Conservation (phyloP, 2,113 vertebrate genomes). For the Onychorhynchus coronatus region DNA sequence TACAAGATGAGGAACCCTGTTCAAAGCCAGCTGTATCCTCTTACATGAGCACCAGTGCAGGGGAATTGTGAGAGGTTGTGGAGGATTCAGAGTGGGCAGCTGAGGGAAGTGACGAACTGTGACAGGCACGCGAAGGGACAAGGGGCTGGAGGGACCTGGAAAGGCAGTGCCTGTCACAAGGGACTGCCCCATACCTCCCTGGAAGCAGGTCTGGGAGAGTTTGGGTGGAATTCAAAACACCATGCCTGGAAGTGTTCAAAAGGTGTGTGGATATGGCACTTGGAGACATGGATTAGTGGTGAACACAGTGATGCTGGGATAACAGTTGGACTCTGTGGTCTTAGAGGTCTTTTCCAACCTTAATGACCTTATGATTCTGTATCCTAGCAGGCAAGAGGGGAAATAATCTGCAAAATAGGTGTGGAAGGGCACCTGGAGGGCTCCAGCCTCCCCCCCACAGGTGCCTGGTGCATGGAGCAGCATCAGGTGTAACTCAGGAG, state of each 20-base stretch:
- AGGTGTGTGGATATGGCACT: background rate
- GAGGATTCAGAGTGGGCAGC: background rate
- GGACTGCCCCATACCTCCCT: background rate
- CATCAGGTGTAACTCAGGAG: background rate
- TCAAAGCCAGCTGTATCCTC: background rate
- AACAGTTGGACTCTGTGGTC: background rate
- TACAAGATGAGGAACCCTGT: background rate
- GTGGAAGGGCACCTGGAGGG: background rate
- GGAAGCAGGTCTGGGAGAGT: background rate
- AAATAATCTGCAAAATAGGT: background rate
- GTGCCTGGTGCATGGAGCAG: background rate
- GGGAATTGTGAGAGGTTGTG: background rate
- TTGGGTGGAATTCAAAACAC: background rate
- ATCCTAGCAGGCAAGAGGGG: background rate
- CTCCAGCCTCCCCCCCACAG: background rate
- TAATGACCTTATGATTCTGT: background rate
- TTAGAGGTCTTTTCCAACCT: background rate
- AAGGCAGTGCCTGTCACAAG: background rate
- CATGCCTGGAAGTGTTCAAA: background rate
- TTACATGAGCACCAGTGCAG: background rate
- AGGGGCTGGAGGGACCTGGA: background rate
- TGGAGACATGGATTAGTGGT: background rate
- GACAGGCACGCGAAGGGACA: background rate
- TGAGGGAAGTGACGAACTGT: background rate
- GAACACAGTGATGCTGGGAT: background rate